Base-by-base conservation (phyloP, 1,140 invertebrate genomes). In the Procambarus virginalis region DNA sequence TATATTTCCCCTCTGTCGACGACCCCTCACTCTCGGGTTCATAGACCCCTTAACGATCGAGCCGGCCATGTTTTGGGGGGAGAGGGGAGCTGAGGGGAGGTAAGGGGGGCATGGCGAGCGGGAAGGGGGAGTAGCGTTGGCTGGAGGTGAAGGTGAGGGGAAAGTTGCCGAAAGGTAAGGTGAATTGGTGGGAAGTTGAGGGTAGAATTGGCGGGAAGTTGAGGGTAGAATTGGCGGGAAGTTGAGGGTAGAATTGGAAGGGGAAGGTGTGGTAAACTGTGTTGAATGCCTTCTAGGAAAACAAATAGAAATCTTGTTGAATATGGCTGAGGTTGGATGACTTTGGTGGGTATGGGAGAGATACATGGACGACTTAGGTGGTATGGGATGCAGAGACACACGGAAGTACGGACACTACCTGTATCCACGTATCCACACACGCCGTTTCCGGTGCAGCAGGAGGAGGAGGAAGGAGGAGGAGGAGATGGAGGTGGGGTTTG, bases 1-100 rank as follows among this genome's bases (percentile, higher is more conserved):
- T 64, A 64, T 48, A 64, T 48, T 46, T 55, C 34, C 84, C 75
- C 84, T 64, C 84, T 60, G 46, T 45, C 75, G 51, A 49, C 51
- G 22, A 55, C 70, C 73, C 75, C 84, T 86, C 58, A 49, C 76
- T 77, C 75, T 45, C 64, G 86, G 60, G 86, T 88, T 88, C 86
- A 88, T 51, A 82, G 86, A 88, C 86, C 86, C 79, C 79, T 88
- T 88, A 88, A 88, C 86, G 86, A 88, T 88, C 86, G 77, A 45
- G 64, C 78, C 78, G 82, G 86, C 70, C 86, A 64, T 80, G 85
- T 86, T 86, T 86, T 80, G 70, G 85, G 81, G 60, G 81, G 60
- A 49, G 77, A 80, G 85, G 75, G 85, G 77, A 49, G 85, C 58
- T 22, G 84, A 46, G 48, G 34, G 34, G 34, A 34, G 34, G 34